These are phyloP conservation scores for Pseudanteris insignis DNA, from an alignment of 2,888 invertebrate species.

Conservation along the genomic window DNA sequence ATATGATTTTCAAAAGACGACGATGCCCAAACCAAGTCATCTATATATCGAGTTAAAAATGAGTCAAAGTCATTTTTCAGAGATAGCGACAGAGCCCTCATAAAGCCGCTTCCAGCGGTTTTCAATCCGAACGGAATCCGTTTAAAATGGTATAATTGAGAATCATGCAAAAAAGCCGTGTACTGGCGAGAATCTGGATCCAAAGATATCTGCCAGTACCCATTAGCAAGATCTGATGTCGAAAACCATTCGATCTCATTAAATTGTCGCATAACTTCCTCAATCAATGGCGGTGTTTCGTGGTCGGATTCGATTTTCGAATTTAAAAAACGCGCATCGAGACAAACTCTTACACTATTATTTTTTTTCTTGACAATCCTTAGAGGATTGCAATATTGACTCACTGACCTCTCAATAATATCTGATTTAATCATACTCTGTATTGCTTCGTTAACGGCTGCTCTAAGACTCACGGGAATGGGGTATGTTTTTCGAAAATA, in stretches of 20 bases:
- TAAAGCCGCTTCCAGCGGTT: background rate
- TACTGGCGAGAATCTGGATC: background rate
- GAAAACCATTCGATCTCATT: constrained; percentile 35
- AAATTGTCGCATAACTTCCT: constrained; percentile 18
- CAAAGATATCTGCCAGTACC: constrained; percentile 1
- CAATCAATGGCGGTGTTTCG: constrained; percentile 44
- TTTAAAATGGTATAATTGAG: background rate
- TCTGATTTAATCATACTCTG: constrained; percentile 48
- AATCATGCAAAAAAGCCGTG: background rate
- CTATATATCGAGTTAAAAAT: constrained; percentile 19
- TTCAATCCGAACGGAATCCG: background rate
- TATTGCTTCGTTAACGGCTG: constrained; percentile 47
- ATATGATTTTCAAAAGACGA: constrained; percentile 9
- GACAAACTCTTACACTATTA: constrained; percentile 49
- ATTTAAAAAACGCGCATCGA: constrained; percentile 55
- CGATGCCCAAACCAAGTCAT: constrained; percentile 10
- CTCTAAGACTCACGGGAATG: constrained; percentile 48
- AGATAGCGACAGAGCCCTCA: constrained; percentile 39
- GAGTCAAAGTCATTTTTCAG: constrained; percentile 45
- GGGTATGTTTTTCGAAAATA: constrained; percentile 47
- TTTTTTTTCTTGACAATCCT: constrained; percentile 43
- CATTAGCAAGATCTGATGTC: constrained; percentile 35
- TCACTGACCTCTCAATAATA: constrained; percentile 49
- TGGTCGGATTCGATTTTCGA: constrained; percentile 49
- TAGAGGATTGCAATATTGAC: constrained; percentile 52